A percentile compares a stretch with the other conserved stretches of the same genome.
These are phyloP conservation scores for Syngnathus rostellatus DNA, from an alignment of 2,797 vertebrate genomes.

Conservation along the genomic window DNA sequence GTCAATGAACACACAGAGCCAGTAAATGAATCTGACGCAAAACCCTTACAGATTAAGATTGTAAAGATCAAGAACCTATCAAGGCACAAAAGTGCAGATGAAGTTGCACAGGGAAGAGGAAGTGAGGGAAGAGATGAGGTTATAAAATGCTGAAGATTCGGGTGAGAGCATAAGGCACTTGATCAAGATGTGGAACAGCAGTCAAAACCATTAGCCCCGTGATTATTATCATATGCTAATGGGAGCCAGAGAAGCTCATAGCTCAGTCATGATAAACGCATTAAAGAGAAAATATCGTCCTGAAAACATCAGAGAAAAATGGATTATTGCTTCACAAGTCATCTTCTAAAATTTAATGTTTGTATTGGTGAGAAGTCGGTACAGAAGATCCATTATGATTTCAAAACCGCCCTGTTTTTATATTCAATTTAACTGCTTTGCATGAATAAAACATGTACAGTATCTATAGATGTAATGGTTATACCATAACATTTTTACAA, in stretches of 20 bases:
- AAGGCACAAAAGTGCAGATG: constrained; percentile 25
- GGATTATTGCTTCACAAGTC: constrained; percentile 48
- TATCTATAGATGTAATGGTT: not conserved
- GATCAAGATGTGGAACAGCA: constrained; percentile 29
- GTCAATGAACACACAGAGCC: constrained; percentile 13
- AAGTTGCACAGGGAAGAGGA: constrained; percentile 27
- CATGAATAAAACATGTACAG: not conserved
- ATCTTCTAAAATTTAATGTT: constrained; percentile 47
- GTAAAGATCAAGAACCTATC: not conserved
- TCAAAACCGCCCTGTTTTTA: not conserved
- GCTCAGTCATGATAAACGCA: constrained; percentile 56
- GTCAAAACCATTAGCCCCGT: constrained; percentile 50
- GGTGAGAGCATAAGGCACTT: constrained; percentile 22
- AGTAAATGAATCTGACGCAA: constrained; percentile 4
- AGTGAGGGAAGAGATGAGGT: constrained; percentile 5
- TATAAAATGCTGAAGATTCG: constrained; percentile 19
- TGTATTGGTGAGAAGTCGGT: constrained; percentile 19
- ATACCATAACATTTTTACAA: not conserved
- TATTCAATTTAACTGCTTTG: not conserved
- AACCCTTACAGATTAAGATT: not conserved
- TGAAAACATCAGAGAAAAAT: constrained; percentile 55
- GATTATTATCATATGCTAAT: constrained; percentile 65
- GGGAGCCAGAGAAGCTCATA: constrained; percentile 45
- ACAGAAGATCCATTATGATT: not conserved
- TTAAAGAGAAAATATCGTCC: constrained; percentile 57